Conservation (phyloP, 2,113 vertebrate species). For the Festucalex cinctus region DNA sequence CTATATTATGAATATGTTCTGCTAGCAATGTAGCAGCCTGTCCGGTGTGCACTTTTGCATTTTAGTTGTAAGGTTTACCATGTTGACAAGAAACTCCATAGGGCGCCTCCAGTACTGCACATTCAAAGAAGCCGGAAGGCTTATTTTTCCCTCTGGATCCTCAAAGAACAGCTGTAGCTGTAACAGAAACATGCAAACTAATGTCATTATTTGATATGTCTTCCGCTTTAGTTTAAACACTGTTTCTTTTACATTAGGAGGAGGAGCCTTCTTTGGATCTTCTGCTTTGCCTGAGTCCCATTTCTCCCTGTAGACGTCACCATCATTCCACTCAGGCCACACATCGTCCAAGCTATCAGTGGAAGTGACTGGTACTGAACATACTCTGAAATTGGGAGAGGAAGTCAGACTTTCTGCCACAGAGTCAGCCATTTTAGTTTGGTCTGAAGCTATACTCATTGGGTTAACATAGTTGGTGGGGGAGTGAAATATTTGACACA, state of each 20-base stretch:
- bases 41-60: no score
- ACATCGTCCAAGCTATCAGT: conserved; percentile 54
- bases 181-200: not conserved
- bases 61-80: conserved; percentile 55
- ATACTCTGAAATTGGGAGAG: conserved; percentile 52
- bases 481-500: not conserved
- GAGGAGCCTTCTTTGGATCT: conserved; percentile 75
- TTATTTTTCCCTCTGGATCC: conserved; percentile 86
- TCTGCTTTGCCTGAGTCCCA: conserved; percentile 83
- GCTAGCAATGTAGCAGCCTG: no score
- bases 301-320: conserved; percentile 84
- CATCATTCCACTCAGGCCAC: conserved; percentile 92
- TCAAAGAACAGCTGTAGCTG: conserved; percentile 79
- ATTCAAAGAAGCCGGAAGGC: conserved; percentile 79
- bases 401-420: not conserved
- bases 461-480: not conserved
- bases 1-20: no score
- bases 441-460: not conserved
- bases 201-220: not conserved
- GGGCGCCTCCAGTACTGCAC: conserved; percentile 88
- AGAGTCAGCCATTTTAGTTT: not conserved
- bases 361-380: conserved; percentile 8
- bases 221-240: not conserved
- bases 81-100: conserved; percentile 74
- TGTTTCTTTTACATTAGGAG: conserved; percentile 65